phyloP scores from a whole-genome alignment of 2,113 vertebrate species.

The Furnarius figulus region DNA sequence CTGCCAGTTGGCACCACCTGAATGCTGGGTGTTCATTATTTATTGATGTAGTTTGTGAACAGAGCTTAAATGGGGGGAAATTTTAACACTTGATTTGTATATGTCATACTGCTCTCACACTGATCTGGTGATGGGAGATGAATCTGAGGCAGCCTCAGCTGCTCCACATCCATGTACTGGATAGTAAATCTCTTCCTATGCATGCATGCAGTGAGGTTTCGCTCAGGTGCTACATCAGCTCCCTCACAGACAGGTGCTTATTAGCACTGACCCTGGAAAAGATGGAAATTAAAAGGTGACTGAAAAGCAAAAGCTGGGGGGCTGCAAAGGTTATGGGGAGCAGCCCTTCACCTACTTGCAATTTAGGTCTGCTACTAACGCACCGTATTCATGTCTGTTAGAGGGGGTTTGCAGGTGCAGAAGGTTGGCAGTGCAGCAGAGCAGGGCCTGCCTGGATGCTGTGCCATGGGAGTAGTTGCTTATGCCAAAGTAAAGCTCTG shows the following conservation, averaged over 20 bases:
- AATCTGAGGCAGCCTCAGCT: neutral
- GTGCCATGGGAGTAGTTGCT: neutral
- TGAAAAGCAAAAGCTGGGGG: neutral
- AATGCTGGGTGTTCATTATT: neutral
- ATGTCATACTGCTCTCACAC: neutral
- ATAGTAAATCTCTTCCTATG: neutral
- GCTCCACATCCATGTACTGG: rapidly evolving
- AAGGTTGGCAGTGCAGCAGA: neutral
- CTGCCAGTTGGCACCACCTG: neutral
- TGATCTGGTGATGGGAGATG: neutral
- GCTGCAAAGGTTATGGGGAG: neutral
- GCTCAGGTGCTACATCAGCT: neutral
- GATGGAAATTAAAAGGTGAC: neutral
- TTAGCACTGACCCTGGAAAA: neutral
- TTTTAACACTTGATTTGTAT: neutral
- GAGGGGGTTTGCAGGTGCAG: neutral
- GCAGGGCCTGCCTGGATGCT: neutral
- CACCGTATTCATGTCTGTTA: rapidly evolving
- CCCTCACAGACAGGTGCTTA: neutral
- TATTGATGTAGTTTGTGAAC: neutral
- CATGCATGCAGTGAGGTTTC: neutral
- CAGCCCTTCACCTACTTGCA: neutral
- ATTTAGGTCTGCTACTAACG: neutral
- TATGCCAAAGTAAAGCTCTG: neutral
- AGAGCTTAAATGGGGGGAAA: neutral